These are phyloP conservation scores for Zoanthus solanderi DNA, from an alignment of 92 coral and sea anemone species.

Conservation along the genomic window DNA sequence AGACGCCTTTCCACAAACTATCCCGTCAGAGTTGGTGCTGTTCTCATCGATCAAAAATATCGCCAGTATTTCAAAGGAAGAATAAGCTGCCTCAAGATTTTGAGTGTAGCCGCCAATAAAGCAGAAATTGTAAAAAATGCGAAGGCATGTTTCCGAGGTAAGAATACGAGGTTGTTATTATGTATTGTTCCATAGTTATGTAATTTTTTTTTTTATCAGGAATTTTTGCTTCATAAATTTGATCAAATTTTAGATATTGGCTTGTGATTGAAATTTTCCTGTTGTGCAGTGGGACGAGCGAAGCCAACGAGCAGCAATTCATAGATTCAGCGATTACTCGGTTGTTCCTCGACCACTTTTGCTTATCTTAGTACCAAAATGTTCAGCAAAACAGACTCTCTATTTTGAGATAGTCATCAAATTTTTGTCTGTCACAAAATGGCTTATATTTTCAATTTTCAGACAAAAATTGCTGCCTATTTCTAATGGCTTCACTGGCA, in stretches of 20 bases:
- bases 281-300: too few relatives aligned
- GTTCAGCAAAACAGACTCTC: too few relatives aligned
- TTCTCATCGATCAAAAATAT: background rate
- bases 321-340: too few relatives aligned
- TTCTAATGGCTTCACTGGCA: too few relatives aligned
- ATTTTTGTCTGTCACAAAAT: too few relatives aligned
- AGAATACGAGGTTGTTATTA: background rate
- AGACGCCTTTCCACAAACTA: slow-evolving; percentile 82
- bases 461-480: too few relatives aligned
- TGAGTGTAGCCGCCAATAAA: background rate
- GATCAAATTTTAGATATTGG: background rate
- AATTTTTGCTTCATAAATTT: background rate
- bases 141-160: slow-evolving; percentile 45
- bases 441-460: too few relatives aligned
- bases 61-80: slow-evolving; percentile 24
- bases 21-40: slow-evolving; percentile 82
- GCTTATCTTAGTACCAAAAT: too few relatives aligned
- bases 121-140: slow-evolving; percentile 14
- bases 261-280: too few relatives aligned
- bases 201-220: background rate
- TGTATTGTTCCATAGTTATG: background rate
- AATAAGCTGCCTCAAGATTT: slow-evolving; percentile 24
- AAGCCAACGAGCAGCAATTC: too few relatives aligned
- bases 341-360: too few relatives aligned
- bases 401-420: too few relatives aligned